Percentiles rank a stretch among this genome's conserved stretches.
Conservation (phyloP, 2,888 invertebrate species). For the Melipona beecheii region DNA sequence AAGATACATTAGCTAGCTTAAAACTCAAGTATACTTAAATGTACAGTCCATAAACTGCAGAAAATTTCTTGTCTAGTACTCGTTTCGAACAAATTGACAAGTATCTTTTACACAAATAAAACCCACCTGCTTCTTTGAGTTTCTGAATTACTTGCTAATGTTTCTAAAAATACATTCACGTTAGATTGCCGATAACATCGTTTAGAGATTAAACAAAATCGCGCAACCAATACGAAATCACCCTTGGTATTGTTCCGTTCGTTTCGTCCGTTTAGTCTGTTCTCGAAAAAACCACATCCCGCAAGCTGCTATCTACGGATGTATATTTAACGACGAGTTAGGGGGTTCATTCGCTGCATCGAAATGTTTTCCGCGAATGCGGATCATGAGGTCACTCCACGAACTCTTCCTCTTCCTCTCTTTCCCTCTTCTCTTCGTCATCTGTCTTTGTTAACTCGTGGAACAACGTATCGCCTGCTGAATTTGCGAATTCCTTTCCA, state of each 20-base stretch:
- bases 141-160: no score
- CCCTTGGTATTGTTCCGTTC: background rate
- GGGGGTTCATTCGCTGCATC: constrained; percentile 13
- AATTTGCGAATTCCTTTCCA: background rate
- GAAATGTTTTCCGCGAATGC: constrained; percentile 40
- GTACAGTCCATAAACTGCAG: no score
- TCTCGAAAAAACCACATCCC: constrained; percentile 43
- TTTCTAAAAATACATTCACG: no score
- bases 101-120: no score
- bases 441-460: background rate
- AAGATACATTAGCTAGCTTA: no score
- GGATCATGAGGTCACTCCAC: constrained; percentile 40
- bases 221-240: background rate
- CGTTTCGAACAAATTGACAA: no score
- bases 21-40: no score
- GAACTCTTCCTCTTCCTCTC: background rate
- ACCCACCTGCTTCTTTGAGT: no score
- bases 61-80: no score
- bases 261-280: no score
- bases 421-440: background rate
- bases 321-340: constrained; percentile 45
- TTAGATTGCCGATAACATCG: background rate
- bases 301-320: constrained; percentile 23
- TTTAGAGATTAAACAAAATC: background rate
- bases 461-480: constrained; percentile 8